Evolutionary conservation across 30 jellyfish, hydroid and myxozoan species (phyloP).

Genomic region (Chrysaora quinquecirrha): DNA sequence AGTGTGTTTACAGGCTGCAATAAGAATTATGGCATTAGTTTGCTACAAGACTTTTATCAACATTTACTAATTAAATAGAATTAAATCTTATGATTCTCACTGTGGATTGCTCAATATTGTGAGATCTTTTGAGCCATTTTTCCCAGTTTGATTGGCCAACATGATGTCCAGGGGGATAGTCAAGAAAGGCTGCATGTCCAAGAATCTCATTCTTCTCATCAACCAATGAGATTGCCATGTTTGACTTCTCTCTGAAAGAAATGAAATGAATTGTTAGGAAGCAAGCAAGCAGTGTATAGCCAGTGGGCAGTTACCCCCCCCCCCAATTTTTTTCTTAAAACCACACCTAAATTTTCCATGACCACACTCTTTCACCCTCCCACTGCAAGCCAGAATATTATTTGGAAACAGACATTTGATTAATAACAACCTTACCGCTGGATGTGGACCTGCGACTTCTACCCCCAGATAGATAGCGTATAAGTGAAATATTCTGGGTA

Average conservation of each 20-base stretch:
- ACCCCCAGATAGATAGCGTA: no score
- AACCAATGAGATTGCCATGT: slow-evolving; percentile 79
- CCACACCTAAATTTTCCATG: no score
- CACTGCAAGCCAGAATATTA: no score
- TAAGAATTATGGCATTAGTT: no score
- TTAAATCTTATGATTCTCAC: no score
- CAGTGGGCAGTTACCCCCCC: background rate
- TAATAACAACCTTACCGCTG: no score
- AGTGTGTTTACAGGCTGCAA: slow-evolving; percentile 85
- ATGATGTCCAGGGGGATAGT: slow-evolving; percentile 57
- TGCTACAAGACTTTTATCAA: slow-evolving; percentile 6
- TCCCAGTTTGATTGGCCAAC: slow-evolving; percentile 62
- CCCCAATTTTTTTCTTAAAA: no score
- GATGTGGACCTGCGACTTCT: no score
- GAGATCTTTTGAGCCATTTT: slow-evolving; percentile 43
- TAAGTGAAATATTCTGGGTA: no score
- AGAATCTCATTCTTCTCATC: slow-evolving; percentile 69
- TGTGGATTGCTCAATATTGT: slow-evolving; percentile 34
- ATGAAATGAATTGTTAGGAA: no score
- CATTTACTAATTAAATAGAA: background rate
- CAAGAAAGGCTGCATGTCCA: slow-evolving; percentile 97
- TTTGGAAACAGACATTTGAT: background rate
- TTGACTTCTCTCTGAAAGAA: slow-evolving; percentile 87
- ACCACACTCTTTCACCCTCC: no score
- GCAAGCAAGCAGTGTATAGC: no score